phyloP scores from a whole-genome alignment of 2,888 invertebrate species.

The Nycteola revayana region DNA sequence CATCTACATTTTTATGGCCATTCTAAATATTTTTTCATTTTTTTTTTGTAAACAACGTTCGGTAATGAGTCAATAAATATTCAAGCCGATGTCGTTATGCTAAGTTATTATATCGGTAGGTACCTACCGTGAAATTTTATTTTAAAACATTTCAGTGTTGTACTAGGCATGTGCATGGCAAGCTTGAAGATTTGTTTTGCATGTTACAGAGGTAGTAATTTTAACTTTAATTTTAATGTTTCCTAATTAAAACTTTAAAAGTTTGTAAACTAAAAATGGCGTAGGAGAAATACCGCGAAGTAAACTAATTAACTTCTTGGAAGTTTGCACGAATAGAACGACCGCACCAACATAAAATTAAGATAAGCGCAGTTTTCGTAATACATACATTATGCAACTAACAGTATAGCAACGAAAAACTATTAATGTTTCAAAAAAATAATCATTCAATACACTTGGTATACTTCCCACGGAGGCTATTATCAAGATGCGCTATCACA shows the following conservation, averaged over 20 bases:
- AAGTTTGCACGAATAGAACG: constrained; percentile 29
- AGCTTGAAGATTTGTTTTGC: background rate
- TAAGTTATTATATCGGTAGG: constrained; percentile 14
- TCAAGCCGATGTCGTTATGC: constrained; percentile 9
- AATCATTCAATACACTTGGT: constrained; percentile 63
- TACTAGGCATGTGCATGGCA: too few species aligned
- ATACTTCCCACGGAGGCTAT: constrained; percentile 60
- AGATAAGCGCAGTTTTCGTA: constrained; percentile 18
- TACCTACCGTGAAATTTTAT: too few species aligned
- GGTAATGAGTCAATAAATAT: constrained; percentile 21
- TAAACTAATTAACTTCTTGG: constrained; percentile 29
- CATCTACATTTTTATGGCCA: constrained; percentile 66
- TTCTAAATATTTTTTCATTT: constrained; percentile 12
- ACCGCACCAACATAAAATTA: constrained; percentile 18
- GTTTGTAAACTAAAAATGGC: constrained; percentile 12
- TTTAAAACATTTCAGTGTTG: too few species aligned
- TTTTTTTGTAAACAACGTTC: constrained; percentile 6
- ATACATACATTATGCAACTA: constrained; percentile 48
- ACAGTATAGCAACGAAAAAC: constrained; percentile 59
- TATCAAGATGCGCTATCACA: constrained; percentile 48
- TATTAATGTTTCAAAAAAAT: constrained; percentile 55
- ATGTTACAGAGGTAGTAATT: background rate
- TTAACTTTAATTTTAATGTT: constrained; percentile 1
- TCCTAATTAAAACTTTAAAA: constrained; percentile 24
- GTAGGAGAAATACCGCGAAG: constrained; percentile 10